A percentile compares a stretch with the other conserved stretches of the same genome.
phyloP scores from a whole-genome alignment of 2,113 vertebrate genomes.

The Apodemus speciosus region DNA sequence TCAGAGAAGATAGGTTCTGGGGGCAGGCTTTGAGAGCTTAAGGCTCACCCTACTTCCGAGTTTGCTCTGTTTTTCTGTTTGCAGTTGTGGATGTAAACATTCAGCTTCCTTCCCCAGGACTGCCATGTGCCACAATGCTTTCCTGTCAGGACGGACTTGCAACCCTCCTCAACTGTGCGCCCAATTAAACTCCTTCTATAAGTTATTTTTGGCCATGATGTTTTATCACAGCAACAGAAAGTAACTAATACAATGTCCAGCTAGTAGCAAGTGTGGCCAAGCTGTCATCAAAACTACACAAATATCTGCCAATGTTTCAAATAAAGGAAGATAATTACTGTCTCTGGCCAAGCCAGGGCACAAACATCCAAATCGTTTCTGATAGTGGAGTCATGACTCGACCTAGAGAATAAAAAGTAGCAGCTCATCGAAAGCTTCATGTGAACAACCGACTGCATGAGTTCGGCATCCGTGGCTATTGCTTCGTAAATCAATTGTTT shows the following conservation, averaged over 20 bases:
- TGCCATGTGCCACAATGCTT: no score
- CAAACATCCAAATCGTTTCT: conserved; percentile 32
- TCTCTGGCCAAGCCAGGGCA: background rate
- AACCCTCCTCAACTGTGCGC: background rate
- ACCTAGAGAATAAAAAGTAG: conserved; percentile 44
- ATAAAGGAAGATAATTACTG: conserved; percentile 2
- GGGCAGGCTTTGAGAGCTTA: background rate
- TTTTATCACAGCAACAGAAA: background rate
- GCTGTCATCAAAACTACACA: background rate
- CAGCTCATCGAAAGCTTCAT: conserved; percentile 46
- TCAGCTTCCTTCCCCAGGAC: background rate
- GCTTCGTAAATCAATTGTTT: conserved; percentile 25
- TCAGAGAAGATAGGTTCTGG: background rate
- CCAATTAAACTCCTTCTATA: background rate
- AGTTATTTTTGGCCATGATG: background rate
- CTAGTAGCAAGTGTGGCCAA: background rate
- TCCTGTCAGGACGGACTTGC: background rate
- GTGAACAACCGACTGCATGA: background rate
- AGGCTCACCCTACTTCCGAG: background rate
- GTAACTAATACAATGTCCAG: background rate
- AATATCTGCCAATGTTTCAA: background rate
- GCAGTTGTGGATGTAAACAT: background rate
- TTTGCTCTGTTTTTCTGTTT: background rate
- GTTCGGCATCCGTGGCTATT: background rate
- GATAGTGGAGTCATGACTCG: background rate